These are phyloP conservation scores for Hydrochoerus hydrochaeris DNA, from an alignment of 2,113 vertebrate genomes.

Conservation along the genomic window DNA sequence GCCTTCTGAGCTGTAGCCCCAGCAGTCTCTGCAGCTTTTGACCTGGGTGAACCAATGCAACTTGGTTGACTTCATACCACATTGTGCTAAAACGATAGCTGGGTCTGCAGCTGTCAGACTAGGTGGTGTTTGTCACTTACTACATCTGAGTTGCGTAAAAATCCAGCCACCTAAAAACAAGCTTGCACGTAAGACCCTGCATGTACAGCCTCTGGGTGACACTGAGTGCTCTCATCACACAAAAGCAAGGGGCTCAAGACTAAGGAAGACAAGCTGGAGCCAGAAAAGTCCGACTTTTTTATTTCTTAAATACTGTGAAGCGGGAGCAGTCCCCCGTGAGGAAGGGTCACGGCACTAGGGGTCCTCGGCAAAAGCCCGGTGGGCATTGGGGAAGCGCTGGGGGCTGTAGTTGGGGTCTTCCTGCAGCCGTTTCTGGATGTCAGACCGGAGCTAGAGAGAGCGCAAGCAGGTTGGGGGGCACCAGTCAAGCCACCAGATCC, in stretches of 20 bases:
- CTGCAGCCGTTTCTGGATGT: conserved; percentile 92
- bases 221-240: background rate
- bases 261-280: conserved; percentile 44
- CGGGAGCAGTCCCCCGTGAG: conserved; percentile 60
- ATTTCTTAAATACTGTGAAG: conserved; percentile 82
- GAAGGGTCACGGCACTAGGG: conserved; percentile 80
- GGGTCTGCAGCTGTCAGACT: background rate
- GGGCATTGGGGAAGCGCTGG: conserved; percentile 92
- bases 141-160: background rate
- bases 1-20: too few species aligned
- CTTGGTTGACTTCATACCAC: background rate
- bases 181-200: background rate
- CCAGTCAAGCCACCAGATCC: background rate
- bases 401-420: conserved; percentile 92
- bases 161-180: background rate
- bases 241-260: background rate
- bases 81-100: background rate
- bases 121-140: background rate
- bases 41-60: background rate
- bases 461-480: background rate
- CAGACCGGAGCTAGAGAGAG: conserved; percentile 88
- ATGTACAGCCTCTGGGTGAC: too few species aligned
- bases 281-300: conserved; percentile 82
- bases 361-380: conserved; percentile 90
- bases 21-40: background rate